Conservation (phyloP, 2,113 vertebrate species). For the Barbus barbus region DNA sequence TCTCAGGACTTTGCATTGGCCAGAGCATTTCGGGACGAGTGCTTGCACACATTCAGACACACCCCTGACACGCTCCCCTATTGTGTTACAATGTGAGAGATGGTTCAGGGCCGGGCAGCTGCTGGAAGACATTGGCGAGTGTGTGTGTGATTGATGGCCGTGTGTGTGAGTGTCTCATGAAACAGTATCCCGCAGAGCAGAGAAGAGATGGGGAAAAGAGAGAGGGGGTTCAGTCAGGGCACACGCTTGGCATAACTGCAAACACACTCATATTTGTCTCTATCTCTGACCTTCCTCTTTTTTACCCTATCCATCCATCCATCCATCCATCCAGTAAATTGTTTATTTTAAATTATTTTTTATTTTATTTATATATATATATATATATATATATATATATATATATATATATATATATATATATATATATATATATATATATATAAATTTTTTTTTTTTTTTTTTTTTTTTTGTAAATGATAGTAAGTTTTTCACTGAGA, state of each 20-base stretch:
- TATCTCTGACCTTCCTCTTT: no score
- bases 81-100: constrained; percentile 33
- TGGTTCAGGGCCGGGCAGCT: constrained; percentile 34
- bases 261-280: no score
- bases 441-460: no score
- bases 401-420: not conserved
- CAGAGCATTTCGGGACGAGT: not conserved
- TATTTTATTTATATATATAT: no score
- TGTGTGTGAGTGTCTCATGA: constrained; percentile 47
- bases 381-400: no score
- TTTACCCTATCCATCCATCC: not conserved
- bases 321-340: not conserved
- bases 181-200: constrained; percentile 47
- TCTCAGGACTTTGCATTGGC: constrained; percentile 7
- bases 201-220: constrained; percentile 5
- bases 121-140: constrained; percentile 38
- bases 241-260: constrained; percentile 15
- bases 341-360: no score
- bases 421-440: no score
- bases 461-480: no score
- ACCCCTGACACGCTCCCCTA: constrained; percentile 15
- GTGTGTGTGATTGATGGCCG: constrained; percentile 52
- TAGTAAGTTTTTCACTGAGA: no score
- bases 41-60: constrained; percentile 8
- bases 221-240: constrained; percentile 37